A percentile compares a stretch with the other conserved stretches of the same genome.
phyloP scores from a whole-genome alignment of 2,113 vertebrate species.

The Ctenomys sociabilis region DNA sequence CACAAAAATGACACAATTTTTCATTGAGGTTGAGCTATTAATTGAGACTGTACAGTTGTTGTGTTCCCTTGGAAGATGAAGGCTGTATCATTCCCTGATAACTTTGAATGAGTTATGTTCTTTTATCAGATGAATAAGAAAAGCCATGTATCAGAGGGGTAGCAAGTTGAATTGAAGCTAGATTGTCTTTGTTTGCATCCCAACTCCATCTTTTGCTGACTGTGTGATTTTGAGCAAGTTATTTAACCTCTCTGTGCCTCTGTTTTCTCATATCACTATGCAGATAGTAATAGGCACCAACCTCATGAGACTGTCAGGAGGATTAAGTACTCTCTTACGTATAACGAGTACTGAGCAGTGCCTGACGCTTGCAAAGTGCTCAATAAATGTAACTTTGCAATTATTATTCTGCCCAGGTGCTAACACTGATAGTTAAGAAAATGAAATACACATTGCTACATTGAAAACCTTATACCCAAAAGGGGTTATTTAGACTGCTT shows the following conservation, averaged over 20 bases:
- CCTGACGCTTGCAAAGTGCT: not conserved
- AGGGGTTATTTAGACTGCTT: constrained; percentile 31
- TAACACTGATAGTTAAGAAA: constrained; percentile 47
- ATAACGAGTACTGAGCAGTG: not conserved
- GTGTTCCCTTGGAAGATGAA: constrained; percentile 18
- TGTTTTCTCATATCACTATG: not conserved
- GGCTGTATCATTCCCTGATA: not conserved
- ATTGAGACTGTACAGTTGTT: not conserved
- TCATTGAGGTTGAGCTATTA: not conserved
- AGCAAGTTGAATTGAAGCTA: not conserved
- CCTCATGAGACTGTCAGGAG: not conserved
- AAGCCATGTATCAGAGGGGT: not conserved
- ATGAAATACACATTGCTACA: constrained; percentile 43
- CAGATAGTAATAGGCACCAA: not conserved
- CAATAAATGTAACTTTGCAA: not conserved
- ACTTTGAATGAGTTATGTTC: constrained; percentile 10
- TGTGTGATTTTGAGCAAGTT: not conserved
- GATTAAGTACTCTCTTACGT: not conserved
- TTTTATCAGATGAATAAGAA: not conserved
- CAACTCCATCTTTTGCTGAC: not conserved
- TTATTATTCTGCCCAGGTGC: constrained; percentile 26
- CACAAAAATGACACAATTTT: not conserved
- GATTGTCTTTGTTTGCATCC: not conserved
- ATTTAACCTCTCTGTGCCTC: not conserved
- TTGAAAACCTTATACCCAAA: constrained; percentile 24